Base-by-base conservation (phyloP, 2,888 invertebrate genomes). In the Xanthorhoe designata region DNA sequence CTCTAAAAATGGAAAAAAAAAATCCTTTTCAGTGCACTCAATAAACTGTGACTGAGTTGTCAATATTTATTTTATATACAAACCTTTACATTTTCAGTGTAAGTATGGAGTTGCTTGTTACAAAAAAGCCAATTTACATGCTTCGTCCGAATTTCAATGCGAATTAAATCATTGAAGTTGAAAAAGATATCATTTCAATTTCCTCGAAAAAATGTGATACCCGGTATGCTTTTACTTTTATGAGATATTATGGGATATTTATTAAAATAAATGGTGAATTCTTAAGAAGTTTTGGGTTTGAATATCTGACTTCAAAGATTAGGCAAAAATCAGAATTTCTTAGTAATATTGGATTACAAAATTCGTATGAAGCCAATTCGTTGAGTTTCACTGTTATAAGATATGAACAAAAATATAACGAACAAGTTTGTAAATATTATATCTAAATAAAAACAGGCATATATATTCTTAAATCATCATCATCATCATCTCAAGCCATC, bases 101-200 rank as follows among this genome's bases (percentile, higher is more conserved):
- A 45, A 45, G 15, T 45, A 47, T 6, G 17, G 17, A 47, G 47
- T 15, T 7, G 15, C 15, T 47, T 53, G 47, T 57, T 52, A 32
- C 32, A 18, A 45, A 35, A 56, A 42, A 63, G 19, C 32, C 58
- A 58, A 53, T 58, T 64, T 58, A 5, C 53, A 52, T 19, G 45
- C 32, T 35, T 51, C 51, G 57, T 52, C 63, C 42, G 24, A 56
- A 61, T 55, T 55, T 55, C 54, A 61, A 61, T 61, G 10, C 35
- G 38, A 49, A 62, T 58, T 54, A 64, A 59, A 55, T 59, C 54
- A 38, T 55, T 35, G 60, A 32, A 62, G 70, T 61, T 55, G 62
- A 67, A 64, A 66, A 58, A 59, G 63, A 64, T 42, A 63, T 47
- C 42, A 51, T 60, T 69, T 69, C 53, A 63, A 67, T 70, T 64